These are phyloP conservation scores for Cynocephalus volans DNA, from an alignment of 2,113 vertebrate species.

Conservation along the genomic window DNA sequence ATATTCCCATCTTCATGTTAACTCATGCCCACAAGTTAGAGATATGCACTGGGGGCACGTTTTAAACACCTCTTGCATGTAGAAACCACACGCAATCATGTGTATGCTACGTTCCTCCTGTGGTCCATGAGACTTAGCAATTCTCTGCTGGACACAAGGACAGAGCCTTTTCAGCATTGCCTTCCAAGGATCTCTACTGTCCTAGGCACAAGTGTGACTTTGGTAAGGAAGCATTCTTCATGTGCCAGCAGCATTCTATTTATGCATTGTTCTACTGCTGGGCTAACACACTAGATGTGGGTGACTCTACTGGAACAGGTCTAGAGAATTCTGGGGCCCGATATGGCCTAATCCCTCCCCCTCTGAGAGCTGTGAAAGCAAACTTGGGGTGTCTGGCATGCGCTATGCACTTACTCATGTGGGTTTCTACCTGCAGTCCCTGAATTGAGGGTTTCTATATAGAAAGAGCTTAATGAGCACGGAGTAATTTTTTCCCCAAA, in stretches of 20 bases:
- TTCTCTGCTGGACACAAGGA: neutral
- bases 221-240: neutral
- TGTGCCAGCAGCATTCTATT: neutral
- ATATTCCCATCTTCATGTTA: neutral
- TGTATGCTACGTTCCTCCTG: neutral
- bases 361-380: neutral
- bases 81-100: neutral
- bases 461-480: neutral
- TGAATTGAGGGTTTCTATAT: neutral
- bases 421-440: neutral
- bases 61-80: neutral
- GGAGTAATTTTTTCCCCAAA: neutral
- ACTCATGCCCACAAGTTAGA: neutral
- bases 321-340: neutral
- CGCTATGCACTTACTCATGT: neutral
- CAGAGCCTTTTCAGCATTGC: neutral
- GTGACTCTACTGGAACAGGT: neutral
- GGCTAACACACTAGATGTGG: neutral
- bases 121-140: neutral
- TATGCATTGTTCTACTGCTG: neutral
- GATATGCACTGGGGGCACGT: neutral
- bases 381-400: neutral
- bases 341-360: neutral
- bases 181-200: neutral
- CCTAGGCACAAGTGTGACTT: neutral